Percentiles rank a stretch among this genome's conserved stretches.
These are phyloP conservation scores for Limnothrissa miodon DNA, from an alignment of 2,113 vertebrate species.

Conservation along the genomic window DNA sequence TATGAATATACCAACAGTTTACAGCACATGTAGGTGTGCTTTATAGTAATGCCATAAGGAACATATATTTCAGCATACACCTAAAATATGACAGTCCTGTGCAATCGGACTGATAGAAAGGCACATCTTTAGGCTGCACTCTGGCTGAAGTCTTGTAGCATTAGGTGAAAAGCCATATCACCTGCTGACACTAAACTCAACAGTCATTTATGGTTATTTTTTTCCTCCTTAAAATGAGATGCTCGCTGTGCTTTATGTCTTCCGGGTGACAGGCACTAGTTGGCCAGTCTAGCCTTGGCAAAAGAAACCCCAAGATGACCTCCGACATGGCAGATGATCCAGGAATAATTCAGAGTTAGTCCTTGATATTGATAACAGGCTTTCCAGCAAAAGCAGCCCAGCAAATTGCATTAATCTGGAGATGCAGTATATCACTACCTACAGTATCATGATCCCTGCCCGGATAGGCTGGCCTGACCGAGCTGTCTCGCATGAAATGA, in stretches of 20 bases:
- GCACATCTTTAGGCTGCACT: not conserved
- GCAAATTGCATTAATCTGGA: conserved; percentile 52
- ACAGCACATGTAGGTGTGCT: not conserved
- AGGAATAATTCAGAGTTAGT: conserved; percentile 53
- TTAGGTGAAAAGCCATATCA: not conserved
- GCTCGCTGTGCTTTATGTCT: conserved; percentile 33
- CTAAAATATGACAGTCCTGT: not conserved
- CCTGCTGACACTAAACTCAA: not conserved
- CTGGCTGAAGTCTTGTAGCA: not conserved
- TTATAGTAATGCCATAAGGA: not conserved
- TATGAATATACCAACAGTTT: not conserved
- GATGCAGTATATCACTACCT: conserved; percentile 42
- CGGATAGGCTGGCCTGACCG: conserved; percentile 31
- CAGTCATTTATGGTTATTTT: conserved; percentile 35
- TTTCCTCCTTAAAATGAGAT: conserved; percentile 11
- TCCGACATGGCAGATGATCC: conserved; percentile 46
- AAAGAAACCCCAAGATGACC: conserved; percentile 40
- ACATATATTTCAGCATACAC: not conserved
- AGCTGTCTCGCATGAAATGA: conserved; percentile 45
- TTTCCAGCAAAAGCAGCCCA: conserved; percentile 46
- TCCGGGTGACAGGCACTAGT: conserved; percentile 39
- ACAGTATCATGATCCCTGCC: conserved; percentile 44
- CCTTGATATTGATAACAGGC: conserved; percentile 50
- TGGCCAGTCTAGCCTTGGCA: conserved; percentile 44
- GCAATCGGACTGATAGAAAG: not conserved